These are phyloP conservation scores for Corbicula japonica DNA, from an alignment of 2,888 invertebrate species.

Conservation along the genomic window DNA sequence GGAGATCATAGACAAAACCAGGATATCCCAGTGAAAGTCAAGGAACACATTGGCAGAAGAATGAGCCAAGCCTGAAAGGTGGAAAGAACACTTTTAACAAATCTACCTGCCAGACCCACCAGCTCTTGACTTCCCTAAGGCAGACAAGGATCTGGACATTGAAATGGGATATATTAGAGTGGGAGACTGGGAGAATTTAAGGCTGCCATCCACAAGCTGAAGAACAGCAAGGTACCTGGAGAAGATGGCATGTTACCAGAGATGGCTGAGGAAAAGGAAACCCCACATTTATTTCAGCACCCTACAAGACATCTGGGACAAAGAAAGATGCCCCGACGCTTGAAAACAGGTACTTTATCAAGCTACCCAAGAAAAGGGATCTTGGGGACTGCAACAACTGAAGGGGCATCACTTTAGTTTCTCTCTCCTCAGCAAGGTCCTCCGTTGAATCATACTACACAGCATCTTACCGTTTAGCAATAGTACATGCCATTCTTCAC, in stretches of 20 bases:
- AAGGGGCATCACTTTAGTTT: conserved; percentile 28
- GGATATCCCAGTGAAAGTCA: conserved; percentile 15
- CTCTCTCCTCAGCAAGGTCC: conserved; percentile 3
- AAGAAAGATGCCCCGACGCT: not conserved
- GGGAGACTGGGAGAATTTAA: not conserved
- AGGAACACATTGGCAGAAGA: not conserved
- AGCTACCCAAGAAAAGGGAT: conserved; percentile 28
- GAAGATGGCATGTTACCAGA: conserved; percentile 19
- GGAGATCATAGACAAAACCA: not conserved
- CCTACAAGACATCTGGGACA: conserved; percentile 10
- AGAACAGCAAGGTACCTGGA: conserved; percentile 25
- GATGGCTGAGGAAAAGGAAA: conserved; percentile 11
- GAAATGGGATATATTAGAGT: not conserved
- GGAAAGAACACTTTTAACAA: not conserved
- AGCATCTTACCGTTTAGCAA: not conserved
- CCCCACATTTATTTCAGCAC: not conserved
- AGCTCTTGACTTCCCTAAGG: not conserved
- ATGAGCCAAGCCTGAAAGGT: not conserved
- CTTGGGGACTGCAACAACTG: conserved; percentile 33
- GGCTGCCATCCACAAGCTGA: conserved; percentile 10
- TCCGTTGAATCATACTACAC: not conserved
- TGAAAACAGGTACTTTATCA: conserved; percentile 15
- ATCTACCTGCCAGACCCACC: not conserved
- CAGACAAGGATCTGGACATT: not conserved
- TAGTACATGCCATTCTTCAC: not conserved